A percentile compares a stretch with the other conserved stretches of the same genome.
Evolutionary conservation across 92 coral and sea anemone genomes (phyloP).

Genomic region (Epizoanthus stellaris): DNA sequence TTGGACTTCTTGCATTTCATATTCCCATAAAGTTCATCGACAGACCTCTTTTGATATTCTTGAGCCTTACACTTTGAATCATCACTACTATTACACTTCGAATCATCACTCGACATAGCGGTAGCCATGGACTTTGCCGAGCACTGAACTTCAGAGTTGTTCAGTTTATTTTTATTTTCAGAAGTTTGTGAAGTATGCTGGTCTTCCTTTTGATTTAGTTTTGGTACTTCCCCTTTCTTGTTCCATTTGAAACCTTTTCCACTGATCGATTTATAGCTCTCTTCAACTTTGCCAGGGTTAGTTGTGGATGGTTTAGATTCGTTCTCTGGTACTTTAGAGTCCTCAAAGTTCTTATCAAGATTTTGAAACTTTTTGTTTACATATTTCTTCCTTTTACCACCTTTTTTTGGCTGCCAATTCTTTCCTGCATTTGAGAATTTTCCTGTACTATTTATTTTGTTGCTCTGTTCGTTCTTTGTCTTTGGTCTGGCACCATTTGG

Average conservation of each 20-base stretch:
- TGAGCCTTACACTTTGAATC: background rate
- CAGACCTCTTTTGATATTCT: background rate
- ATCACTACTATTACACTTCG: background rate
- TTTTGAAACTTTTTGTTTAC: conserved; percentile 30
- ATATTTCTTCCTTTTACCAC: conserved; percentile 28
- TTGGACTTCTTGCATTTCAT: conserved; percentile 36
- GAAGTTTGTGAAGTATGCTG: background rate
- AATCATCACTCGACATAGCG: background rate
- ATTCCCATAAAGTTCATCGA: conserved; percentile 19
- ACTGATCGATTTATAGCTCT: background rate
- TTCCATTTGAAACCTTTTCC: conserved; percentile 44
- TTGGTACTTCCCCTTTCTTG: conserved; percentile 7
- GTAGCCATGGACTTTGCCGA: background rate
- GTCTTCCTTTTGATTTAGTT: background rate
- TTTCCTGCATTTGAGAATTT: conserved; percentile 6
- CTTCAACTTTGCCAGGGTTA: background rate
- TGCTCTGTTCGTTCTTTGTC: conserved; percentile 4
- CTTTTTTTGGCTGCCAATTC: conserved; percentile 19
- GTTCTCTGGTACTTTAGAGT: background rate
- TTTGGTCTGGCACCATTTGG: conserved; percentile 22
- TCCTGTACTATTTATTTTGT: background rate
- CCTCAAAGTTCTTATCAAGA: background rate
- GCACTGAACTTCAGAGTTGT: background rate
- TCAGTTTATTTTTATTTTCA: background rate
- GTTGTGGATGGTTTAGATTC: background rate